Evolutionary conservation across 2,888 invertebrate genomes (phyloP).

Genomic region (Drosophila leonis): DNA sequence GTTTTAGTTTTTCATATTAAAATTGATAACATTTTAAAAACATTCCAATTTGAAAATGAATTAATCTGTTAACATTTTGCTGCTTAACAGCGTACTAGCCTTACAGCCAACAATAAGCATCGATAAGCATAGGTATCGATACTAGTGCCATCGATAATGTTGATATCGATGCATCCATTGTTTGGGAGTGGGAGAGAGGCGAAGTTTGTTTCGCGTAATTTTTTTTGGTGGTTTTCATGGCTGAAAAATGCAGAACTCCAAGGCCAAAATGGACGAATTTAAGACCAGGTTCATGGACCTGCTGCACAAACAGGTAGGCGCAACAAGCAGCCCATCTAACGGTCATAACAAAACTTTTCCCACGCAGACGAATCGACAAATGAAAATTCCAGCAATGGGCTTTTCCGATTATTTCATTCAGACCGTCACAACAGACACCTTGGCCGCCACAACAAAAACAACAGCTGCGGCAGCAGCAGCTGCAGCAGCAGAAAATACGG

Average conservation of each 20-base stretch:
- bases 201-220: conserved; percentile 61
- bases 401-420: conserved; percentile 85
- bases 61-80: not conserved
- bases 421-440: conserved; percentile 81
- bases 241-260: conserved; percentile 76
- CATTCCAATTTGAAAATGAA: not conserved
- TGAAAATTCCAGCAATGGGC: conserved; percentile 86
- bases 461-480: conserved; percentile 15
- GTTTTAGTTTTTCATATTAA: not conserved
- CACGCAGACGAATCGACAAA: conserved; percentile 81
- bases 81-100: conserved; percentile 12
- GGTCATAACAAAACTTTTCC: not conserved
- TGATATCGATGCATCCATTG: conserved; percentile 34
- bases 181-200: conserved; percentile 45
- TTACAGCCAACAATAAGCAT: not conserved
- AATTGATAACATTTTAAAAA: not conserved
- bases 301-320: conserved; percentile 84
- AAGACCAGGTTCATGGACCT: conserved; percentile 85
- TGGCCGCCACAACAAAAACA: conserved; percentile 40
- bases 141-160: conserved; percentile 15
- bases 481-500: conserved; percentile 31
- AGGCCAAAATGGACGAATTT: conserved; percentile 84
- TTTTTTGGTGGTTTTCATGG: conserved; percentile 64
- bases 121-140: conserved; percentile 38
- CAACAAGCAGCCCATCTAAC: not conserved